Conservation (phyloP, 2,888 invertebrate species). For the Philereme vetulata region DNA sequence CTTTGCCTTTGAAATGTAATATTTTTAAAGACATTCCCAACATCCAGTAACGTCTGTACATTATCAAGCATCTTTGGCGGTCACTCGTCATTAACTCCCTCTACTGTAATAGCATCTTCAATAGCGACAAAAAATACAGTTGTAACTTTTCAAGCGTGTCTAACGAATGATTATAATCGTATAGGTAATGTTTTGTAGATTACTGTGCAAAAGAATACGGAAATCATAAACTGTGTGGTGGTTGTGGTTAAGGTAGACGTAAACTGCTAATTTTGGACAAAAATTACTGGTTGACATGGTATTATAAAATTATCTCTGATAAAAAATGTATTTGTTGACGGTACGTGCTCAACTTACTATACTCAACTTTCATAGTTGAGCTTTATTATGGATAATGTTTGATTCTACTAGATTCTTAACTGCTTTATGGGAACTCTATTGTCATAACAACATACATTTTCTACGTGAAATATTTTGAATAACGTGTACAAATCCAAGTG, state of each 20-base stretch:
- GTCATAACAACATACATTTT: constrained; percentile 4
- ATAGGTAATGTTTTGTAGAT: constrained; percentile 30
- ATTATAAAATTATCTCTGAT: constrained; percentile 22
- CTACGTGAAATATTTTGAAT: constrained; percentile 14
- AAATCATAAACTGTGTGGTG: constrained; percentile 29
- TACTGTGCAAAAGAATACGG: constrained; percentile 33
- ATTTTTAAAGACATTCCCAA: too few species aligned
- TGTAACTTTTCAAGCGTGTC: constrained; percentile 32
- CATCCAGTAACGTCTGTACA: not conserved
- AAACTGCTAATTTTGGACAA: constrained; percentile 33
- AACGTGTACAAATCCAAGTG: constrained; percentile 28
- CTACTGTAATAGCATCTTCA: constrained; percentile 20
- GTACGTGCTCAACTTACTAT: not conserved
- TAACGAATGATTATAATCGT: constrained; percentile 33
- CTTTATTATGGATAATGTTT: constrained; percentile 8
- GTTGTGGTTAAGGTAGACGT: constrained; percentile 28
- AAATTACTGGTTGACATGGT: constrained; percentile 21
- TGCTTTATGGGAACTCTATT: constrained; percentile 14
- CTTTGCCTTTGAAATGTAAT: too few species aligned
- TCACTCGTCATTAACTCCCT: constrained; percentile 13
- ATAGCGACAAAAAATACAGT: constrained; percentile 27
- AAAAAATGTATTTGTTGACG: constrained; percentile 19
- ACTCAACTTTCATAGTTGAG: constrained; percentile 6
- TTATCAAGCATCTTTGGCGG: constrained; percentile 11
- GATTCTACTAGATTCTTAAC: constrained; percentile 1